Evolutionary conservation across 1,140 invertebrate genomes (phyloP).

Genomic region (Penaeus vannamei): DNA sequence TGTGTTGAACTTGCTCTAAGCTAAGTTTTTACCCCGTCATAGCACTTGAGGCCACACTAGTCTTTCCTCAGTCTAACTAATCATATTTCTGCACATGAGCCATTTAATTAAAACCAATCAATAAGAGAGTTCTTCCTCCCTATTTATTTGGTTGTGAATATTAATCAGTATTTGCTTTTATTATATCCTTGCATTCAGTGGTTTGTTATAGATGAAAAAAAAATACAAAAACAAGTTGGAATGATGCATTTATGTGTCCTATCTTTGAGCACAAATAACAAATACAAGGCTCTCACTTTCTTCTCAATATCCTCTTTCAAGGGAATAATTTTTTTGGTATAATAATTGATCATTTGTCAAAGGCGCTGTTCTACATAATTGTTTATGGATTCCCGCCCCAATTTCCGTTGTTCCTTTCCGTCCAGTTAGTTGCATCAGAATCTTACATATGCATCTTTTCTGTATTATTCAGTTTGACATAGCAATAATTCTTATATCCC

Average conservation of each 20-base stretch:
- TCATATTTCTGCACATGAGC: no score
- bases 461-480: no score
- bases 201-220: slow-evolving; percentile 26
- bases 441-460: not conserved
- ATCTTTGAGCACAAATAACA: slow-evolving; percentile 43
- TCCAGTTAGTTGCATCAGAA: slow-evolving; percentile 36
- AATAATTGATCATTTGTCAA: slow-evolving; percentile 26
- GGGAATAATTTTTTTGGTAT: not conserved
- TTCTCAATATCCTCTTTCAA: not conserved
- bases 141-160: slow-evolving; percentile 55
- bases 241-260: slow-evolving; percentile 47
- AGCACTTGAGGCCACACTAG: no score
- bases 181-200: slow-evolving; percentile 37
- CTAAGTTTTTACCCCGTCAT: no score
- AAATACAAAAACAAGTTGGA: slow-evolving; percentile 3
- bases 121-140: no score
- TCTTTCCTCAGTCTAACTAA: no score
- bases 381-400: slow-evolving; percentile 44
- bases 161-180: slow-evolving; percentile 48
- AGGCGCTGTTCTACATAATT: slow-evolving; percentile 14
- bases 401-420: slow-evolving; percentile 52
- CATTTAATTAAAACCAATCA: no score
- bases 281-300: not conserved
- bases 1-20: no score
- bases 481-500: no score